phyloP scores from a whole-genome alignment of 2,888 invertebrate species.

The Exephanes ischioxanthus region DNA sequence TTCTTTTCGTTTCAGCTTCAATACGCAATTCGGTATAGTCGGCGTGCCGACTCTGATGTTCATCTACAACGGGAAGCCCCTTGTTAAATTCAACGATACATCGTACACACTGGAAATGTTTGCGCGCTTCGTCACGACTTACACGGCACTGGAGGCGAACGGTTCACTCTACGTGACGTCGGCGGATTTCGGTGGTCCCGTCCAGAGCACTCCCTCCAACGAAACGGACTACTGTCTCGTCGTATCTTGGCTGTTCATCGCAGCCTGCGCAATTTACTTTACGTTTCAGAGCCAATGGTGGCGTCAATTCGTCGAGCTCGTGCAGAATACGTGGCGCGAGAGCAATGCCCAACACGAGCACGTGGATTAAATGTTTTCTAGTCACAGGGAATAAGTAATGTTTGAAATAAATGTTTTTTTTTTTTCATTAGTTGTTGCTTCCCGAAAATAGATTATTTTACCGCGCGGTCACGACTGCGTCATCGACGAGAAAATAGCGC shows the following conservation, averaged over 20 bases:
- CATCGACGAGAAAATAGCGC: not conserved
- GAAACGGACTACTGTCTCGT: constrained; percentile 93
- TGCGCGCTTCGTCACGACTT: constrained; percentile 91
- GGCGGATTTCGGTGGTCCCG: constrained; percentile 92
- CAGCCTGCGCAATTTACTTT: constrained; percentile 90
- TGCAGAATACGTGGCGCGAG: constrained; percentile 95
- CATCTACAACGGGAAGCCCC: constrained; percentile 95
- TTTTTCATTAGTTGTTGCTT: not conserved
- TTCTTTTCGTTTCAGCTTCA: constrained; percentile 87
- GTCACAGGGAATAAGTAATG: not conserved
- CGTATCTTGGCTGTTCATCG: constrained; percentile 94
- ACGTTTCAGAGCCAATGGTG: constrained; percentile 92
- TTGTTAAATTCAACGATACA: constrained; percentile 94
- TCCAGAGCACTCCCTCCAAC: constrained; percentile 91
- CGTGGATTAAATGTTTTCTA: constrained; percentile 86
- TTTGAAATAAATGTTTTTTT: not conserved
- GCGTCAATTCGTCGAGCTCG: constrained; percentile 92
- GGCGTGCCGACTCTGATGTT: constrained; percentile 95
- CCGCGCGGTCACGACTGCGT: not conserved
- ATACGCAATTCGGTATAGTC: constrained; percentile 96
- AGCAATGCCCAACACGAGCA: constrained; percentile 94
- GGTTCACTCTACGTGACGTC: constrained; percentile 90
- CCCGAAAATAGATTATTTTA: not conserved
- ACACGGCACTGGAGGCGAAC: constrained; percentile 90
- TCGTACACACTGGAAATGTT: constrained; percentile 93